Percentiles rank a stretch among this genome's conserved stretches.
Evolutionary conservation across 2,797 vertebrate species (phyloP).

Genomic region (Manis pentadactyla): DNA sequence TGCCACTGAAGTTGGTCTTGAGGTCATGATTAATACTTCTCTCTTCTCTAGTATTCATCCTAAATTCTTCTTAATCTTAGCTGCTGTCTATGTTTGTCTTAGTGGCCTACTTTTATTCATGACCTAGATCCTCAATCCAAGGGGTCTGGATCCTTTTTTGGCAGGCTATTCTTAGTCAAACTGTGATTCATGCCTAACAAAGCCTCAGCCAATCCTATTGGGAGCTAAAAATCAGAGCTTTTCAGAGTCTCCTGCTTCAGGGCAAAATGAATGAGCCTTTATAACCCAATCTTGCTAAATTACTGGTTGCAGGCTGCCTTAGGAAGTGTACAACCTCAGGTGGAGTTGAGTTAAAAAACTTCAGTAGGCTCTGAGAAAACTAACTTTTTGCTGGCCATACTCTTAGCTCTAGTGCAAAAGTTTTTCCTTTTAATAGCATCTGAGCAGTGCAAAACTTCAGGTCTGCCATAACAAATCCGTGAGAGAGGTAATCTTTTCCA

Average conservation of each 20-base stretch:
- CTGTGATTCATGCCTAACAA: background rate
- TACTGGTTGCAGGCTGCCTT: background rate
- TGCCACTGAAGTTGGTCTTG: background rate
- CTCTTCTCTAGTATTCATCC: background rate
- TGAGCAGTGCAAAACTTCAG: background rate
- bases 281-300: background rate
- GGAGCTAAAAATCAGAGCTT: background rate
- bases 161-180: background rate
- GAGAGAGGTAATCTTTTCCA: background rate
- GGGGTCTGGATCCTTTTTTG: background rate
- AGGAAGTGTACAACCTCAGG: background rate
- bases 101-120: background rate
- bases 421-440: background rate
- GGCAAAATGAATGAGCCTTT: background rate
- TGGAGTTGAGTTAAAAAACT: background rate
- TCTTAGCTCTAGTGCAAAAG: background rate
- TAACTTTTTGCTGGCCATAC: background rate
- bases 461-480: background rate
- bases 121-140: background rate
- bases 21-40: background rate
- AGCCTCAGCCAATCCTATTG: background rate
- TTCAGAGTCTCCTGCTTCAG: background rate
- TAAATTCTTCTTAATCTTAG: background rate
- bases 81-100: background rate
- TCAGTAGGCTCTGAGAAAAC: background rate